Base-by-base conservation (phyloP, 2,888 invertebrate species). In the Serripes groenlandicus region DNA sequence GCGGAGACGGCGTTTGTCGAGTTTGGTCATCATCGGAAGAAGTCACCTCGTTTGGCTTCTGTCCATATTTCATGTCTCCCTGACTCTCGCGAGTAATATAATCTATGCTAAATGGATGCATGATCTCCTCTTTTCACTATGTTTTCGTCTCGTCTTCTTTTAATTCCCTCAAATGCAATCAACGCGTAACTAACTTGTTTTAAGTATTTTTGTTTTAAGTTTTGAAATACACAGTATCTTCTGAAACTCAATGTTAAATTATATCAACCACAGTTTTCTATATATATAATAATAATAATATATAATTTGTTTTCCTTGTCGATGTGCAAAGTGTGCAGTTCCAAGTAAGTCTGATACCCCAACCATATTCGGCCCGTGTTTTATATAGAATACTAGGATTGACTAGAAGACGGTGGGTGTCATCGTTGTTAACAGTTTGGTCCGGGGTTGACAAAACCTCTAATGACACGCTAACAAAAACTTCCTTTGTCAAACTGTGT, bases 31-130 rank as follows among this genome's bases (percentile, higher is more conserved):
- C 28, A 62, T 34, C 34, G 34, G 30, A 30, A 23, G 35, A 5
- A 37, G 37, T 23, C 5, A 1, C 15, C 23, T 3, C 35, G 21
- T 23, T 30, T 69, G 30, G 23, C 7, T 28, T n/a, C 7, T 26
- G 21, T 21, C 35, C 49, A 26, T 35, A 64, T 64, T 18, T 34
- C 26, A 28, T 42, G 9, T 18, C 26, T 26, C 37, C 34, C 66
- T 66, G 42, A 23, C 66, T 42, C n/a, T 18, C 37, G 11, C 37
- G 42, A 3, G 88, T 86, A 18, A 88, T 64, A 52, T 73, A 89
- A 32, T 89, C 87, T 28, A 89, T 89, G 68, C 86, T 85, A 70
- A 88, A 88, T 4, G 86, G 83, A 70, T 83, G 83, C 75, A 80
- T 80, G 28, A 1, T 35, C 23, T 23, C 30, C 35, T 15, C 26